Evolutionary conservation across 2,888 invertebrate genomes (phyloP).

Genomic region (Chymomyza caudatula): DNA sequence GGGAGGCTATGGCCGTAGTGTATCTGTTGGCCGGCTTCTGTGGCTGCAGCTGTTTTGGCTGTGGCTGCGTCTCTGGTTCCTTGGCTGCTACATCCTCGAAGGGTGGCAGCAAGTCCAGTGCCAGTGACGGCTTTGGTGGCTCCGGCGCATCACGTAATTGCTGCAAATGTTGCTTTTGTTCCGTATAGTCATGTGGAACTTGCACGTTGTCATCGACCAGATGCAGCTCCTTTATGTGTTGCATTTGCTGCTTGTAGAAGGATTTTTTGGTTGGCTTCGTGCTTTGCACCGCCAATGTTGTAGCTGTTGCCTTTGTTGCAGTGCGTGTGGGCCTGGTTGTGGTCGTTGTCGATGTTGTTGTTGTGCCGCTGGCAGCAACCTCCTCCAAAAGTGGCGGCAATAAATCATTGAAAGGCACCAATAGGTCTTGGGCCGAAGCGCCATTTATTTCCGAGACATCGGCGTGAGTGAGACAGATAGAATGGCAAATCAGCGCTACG

Average conservation of each 20-base stretch:
- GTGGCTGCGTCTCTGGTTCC: conserved; percentile 11
- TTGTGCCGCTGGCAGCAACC: conserved; percentile 5
- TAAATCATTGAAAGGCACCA: conserved; percentile 72
- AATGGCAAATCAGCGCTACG: conserved; percentile 51
- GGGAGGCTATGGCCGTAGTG: not conserved
- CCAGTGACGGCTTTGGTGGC: conserved; percentile 25
- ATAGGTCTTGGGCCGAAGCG: conserved; percentile 44
- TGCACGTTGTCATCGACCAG: conserved; percentile 26
- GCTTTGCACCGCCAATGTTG: not conserved
- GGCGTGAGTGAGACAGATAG: conserved; percentile 47
- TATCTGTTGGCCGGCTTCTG: conserved; percentile 12
- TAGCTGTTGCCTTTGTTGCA: conserved; percentile 10
- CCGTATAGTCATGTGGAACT: not conserved
- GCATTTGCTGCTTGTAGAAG: conserved; percentile 43
- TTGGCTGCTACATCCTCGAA: conserved; percentile 37
- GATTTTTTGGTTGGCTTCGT: conserved; percentile 59
- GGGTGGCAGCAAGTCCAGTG: conserved; percentile 57
- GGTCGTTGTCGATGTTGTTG: conserved; percentile 23
- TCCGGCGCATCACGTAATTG: not conserved
- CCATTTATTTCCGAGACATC: conserved; percentile 64
- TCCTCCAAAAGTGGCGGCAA: conserved; percentile 66
- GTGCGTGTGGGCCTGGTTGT: conserved; percentile 4
- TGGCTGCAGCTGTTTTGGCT: conserved; percentile 25
- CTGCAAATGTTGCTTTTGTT: conserved; percentile 17
- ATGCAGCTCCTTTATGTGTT: conserved; percentile 35